These are phyloP conservation scores for Acromyrmex heyeri DNA, from an alignment of 1,140 invertebrate genomes.

Conservation along the genomic window DNA sequence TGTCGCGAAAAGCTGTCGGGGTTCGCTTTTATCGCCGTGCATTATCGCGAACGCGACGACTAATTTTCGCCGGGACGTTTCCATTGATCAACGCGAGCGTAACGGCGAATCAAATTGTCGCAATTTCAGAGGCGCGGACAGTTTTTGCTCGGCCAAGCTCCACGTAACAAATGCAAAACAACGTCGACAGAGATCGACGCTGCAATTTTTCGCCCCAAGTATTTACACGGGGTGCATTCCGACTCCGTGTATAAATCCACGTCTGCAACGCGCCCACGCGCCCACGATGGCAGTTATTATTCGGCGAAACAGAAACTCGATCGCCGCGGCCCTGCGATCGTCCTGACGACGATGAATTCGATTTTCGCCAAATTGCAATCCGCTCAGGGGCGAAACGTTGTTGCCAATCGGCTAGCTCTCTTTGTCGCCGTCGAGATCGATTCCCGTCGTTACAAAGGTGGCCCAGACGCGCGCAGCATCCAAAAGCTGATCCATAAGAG, in stretches of 20 bases:
- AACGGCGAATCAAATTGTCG: slow-evolving; percentile 52
- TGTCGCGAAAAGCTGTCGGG: slow-evolving; percentile 18
- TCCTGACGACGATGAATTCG: slow-evolving; percentile 37
- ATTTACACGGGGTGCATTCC: slow-evolving; percentile 53
- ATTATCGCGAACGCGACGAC: slow-evolving; percentile 33
- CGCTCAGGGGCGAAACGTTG: neutral
- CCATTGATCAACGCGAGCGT: slow-evolving; percentile 14
- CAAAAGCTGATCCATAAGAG: slow-evolving; percentile 3
- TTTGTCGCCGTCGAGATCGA: slow-evolving; percentile 45
- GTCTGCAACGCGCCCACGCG: neutral
- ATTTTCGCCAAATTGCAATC: slow-evolving; percentile 51
- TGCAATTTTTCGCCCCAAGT: slow-evolving; percentile 40
- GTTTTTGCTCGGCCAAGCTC: neutral
- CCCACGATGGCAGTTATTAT: slow-evolving; percentile 37
- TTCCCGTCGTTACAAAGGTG: slow-evolving; percentile 53
- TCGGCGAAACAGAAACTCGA: slow-evolving; percentile 29
- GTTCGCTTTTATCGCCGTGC: slow-evolving; percentile 1
- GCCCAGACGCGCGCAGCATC: slow-evolving; percentile 32
- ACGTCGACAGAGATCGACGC: slow-evolving; percentile 40
- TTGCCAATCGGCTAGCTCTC: slow-evolving; percentile 15
- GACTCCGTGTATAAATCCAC: slow-evolving; percentile 32
- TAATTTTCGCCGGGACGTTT: slow-evolving; percentile 38
- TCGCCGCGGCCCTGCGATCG: neutral
- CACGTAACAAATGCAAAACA: slow-evolving; percentile 34
- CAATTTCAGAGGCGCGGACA: slow-evolving; percentile 26